Conservation (phyloP, 2,113 vertebrate species). For the Ceuthmochares aereus region DNA sequence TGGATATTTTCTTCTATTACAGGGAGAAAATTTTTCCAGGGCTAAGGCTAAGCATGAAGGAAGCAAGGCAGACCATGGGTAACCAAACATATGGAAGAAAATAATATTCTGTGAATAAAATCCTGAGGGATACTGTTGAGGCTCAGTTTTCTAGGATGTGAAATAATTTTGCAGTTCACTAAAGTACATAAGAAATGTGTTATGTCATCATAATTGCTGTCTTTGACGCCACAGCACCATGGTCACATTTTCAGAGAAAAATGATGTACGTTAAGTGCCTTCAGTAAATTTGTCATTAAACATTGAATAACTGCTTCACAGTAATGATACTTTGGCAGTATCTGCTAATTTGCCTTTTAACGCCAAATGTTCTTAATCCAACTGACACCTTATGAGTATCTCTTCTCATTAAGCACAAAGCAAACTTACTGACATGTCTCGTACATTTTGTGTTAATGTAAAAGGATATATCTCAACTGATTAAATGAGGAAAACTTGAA, state of each 20-base stretch:
- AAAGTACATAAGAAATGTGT: background rate
- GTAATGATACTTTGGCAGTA: background rate
- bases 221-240: background rate
- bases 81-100: background rate
- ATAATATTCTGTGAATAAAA: background rate
- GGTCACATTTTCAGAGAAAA: background rate
- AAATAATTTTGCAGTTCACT: background rate
- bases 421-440: background rate
- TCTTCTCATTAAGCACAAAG: constrained; percentile 4
- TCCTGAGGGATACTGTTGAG: background rate
- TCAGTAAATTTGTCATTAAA: constrained; percentile 8
- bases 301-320: background rate
- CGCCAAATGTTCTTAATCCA: background rate
- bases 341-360: background rate
- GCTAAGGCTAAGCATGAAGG: background rate
- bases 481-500: background rate
- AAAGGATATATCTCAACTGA: background rate
- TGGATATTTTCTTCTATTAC: background rate
- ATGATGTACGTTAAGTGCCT: background rate
- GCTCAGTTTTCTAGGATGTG: background rate
- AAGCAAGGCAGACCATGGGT: background rate
- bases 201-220: background rate
- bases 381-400: background rate
- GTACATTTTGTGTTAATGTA: background rate
- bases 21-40: background rate